A percentile compares a stretch with the other conserved stretches of the same genome.
These are phyloP conservation scores for Malurus alboscapulatus DNA, from an alignment of 2,113 vertebrate species.

Conservation along the genomic window DNA sequence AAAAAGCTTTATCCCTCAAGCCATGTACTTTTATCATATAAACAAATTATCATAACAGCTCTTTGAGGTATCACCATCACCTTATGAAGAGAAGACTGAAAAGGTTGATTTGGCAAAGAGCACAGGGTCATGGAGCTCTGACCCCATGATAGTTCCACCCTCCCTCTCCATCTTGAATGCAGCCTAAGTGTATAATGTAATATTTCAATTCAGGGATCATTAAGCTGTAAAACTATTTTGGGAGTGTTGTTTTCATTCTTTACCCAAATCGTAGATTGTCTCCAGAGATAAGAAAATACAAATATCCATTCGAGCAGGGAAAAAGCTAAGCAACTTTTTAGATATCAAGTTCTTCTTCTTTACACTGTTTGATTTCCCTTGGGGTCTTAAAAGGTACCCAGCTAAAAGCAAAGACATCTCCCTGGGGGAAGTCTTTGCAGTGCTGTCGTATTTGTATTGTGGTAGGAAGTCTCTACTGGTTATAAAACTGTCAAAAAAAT, in stretches of 20 bases:
- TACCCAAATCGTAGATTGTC: background rate
- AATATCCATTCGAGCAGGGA: background rate
- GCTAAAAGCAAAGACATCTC: background rate
- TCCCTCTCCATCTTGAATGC: background rate
- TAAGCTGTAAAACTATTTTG: slow-evolving; percentile 13
- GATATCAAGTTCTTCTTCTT: background rate
- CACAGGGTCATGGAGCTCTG: background rate
- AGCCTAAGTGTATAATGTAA: background rate
- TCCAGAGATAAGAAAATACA: slow-evolving; percentile 10
- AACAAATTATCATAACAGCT: background rate
- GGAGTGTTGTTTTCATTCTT: slow-evolving; percentile 19
- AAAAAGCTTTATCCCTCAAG: background rate
- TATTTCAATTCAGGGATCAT: background rate
- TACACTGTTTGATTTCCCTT: background rate
- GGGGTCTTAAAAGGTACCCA: background rate
- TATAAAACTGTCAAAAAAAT: background rate
- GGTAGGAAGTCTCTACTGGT: background rate
- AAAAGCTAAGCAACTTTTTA: background rate
- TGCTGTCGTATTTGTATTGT: background rate
- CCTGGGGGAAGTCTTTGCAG: background rate
- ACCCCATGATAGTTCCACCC: background rate
- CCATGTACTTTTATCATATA: background rate
- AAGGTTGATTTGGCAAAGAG: background rate
- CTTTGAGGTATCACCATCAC: background rate
- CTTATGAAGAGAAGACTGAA: background rate